Evolutionary conservation across 2,888 invertebrate species (phyloP).

Genomic region (Tetrapedia diversipes): DNA sequence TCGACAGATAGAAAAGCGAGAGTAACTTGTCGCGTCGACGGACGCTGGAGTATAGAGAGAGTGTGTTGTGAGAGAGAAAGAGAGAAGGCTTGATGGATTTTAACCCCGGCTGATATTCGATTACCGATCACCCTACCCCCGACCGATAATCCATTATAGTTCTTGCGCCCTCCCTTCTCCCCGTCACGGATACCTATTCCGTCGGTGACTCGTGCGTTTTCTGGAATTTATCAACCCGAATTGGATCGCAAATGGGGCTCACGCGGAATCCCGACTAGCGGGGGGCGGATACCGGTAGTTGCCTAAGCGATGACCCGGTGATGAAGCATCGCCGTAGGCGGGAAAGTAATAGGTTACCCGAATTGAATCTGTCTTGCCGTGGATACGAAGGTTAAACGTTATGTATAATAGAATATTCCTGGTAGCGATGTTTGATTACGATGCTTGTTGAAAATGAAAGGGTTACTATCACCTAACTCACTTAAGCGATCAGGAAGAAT

Average conservation of each 20-base stretch:
- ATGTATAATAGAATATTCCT: background rate
- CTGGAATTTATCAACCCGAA: constrained; percentile 77
- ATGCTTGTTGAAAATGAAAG: too few relatives aligned
- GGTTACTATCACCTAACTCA: too few relatives aligned
- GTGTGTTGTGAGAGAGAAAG: too few relatives aligned
- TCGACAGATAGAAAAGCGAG: constrained; percentile 23
- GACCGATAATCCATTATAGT: constrained; percentile 79
- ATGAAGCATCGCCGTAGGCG: constrained; percentile 50
- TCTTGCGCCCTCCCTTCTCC: constrained; percentile 73
- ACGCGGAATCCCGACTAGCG: constrained; percentile 51
- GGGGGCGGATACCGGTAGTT: constrained; percentile 47
- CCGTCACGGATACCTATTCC: constrained; percentile 63
- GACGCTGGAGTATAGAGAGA: constrained; percentile 59
- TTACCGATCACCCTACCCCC: constrained; percentile 71
- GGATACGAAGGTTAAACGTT: background rate
- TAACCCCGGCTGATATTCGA: constrained; percentile 79
- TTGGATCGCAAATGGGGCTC: constrained; percentile 74
- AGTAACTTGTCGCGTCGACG: constrained; percentile 54
- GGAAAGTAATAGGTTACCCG: constrained; percentile 5
- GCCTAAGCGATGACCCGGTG: constrained; percentile 45
- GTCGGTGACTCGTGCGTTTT: constrained; percentile 75
- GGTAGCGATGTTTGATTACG: too few relatives aligned
- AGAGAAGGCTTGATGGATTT: constrained; percentile 79
- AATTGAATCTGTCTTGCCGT: background rate
- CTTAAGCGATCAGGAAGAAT: too few relatives aligned